phyloP scores from a whole-genome alignment of 2,797 vertebrate genomes.

The Semaprochilodus insignis region DNA sequence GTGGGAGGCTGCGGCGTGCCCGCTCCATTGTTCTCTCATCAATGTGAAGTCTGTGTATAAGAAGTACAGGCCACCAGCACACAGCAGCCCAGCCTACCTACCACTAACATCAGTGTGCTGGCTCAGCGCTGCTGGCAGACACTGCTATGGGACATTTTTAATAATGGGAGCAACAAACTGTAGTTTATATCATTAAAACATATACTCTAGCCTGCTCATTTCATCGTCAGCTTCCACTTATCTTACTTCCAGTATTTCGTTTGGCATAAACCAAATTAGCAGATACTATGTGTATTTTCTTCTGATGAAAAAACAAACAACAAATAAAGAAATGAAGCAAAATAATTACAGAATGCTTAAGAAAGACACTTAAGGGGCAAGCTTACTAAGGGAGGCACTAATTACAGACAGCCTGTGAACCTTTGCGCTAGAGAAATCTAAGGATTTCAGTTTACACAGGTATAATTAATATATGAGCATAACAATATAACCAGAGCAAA shows the following conservation, averaged over 20 bases:
- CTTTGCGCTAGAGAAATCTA: no score
- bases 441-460: no score
- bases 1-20: constrained; percentile 69
- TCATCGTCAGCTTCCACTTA: neutral
- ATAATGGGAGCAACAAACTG: neutral
- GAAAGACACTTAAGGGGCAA: no score
- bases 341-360: no score
- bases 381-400: no score
- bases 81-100: constrained; percentile 36
- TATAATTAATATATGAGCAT: no score
- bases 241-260: neutral
- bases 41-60: constrained; percentile 75
- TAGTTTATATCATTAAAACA: neutral
- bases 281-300: no score
- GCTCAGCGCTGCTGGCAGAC: neutral
- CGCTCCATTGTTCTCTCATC: constrained; percentile 80
- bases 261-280: no score
- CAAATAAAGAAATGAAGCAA: no score
- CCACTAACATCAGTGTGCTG: constrained; percentile 37
- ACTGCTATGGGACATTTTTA: neutral
- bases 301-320: no score
- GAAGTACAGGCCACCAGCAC: constrained; percentile 45
- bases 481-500: no score
- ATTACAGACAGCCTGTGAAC: no score
- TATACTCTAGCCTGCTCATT: neutral